Base-by-base conservation (phyloP, 2,888 invertebrate genomes). In the Cremastobaeus sp. region DNA sequence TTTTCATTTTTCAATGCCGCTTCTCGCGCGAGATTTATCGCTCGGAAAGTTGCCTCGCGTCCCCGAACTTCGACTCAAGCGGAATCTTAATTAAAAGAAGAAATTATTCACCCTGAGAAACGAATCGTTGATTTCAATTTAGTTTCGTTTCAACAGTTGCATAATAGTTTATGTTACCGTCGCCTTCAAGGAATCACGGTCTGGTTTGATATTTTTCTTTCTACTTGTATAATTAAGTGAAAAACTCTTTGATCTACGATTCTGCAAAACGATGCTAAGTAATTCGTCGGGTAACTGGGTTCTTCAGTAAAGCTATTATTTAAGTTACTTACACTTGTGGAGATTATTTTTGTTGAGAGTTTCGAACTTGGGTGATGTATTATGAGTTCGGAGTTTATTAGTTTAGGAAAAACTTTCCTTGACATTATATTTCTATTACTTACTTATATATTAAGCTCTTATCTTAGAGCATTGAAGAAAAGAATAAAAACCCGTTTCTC, bases 31-130 rank as follows among this genome's bases (percentile, higher is more conserved):
- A 48, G 41, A 68, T 74, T 74, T 64, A 74, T 62, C 20, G 39
- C 18, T 9, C 0, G 41, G n/a, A 17, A 35, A 25, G 30, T 41
- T 30, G 9, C 20, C 28, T n/a, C 6, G 30, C 34, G 30, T 30
- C 35, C 48, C 9, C 21, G 30, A 55, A 14, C 39, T 37, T 11
- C 25, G 25, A 8, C 12, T n/a, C 30, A 59, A 11, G 28, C 30
- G 21, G 43, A 66, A 66, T 62, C 59, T 68, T 72, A 65, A 72
- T 72, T 65, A 48, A 71, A 72, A 52, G 39, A 25, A 20, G 20
- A 32, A 47, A 70, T 57, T 57, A 62, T 62, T 64, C 55, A 54
- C 50, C 48, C 41, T 5, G 18, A 39, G 39, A 11, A 65, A 65
- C 39, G 57, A 55, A 39, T 50, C 47, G 52, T 37, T 69, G 45